A percentile compares a stretch with the other conserved stretches of the same genome.
Conservation (phyloP, 1,140 invertebrate species). For the Centruroides vittatus region DNA sequence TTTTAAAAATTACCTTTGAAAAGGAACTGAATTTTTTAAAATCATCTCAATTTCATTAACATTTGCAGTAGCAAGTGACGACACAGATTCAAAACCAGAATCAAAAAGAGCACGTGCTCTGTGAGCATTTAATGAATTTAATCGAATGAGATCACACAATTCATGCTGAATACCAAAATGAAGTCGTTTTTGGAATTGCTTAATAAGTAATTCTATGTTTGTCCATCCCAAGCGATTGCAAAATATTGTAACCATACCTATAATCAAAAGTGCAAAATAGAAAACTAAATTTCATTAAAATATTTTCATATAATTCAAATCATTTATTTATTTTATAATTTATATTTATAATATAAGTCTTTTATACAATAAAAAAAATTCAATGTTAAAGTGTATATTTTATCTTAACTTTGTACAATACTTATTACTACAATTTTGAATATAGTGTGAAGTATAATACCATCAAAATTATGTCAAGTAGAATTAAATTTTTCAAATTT, state of each 20-base stretch:
- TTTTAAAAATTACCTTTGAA: constrained; percentile 28
- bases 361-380: no score
- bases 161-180: constrained; percentile 89
- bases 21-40: constrained; percentile 61
- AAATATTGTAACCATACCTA: constrained; percentile 56
- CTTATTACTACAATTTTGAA: no score
- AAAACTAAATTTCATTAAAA: no score
- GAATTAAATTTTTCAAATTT: no score
- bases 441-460: no score
- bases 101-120: constrained; percentile 72
- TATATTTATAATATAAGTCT: no score
- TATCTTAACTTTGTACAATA: no score
- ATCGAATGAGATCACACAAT: constrained; percentile 74
- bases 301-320: no score
- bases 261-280: no score
- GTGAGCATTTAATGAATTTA: constrained; percentile 67
- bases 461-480: no score
- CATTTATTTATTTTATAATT: no score
- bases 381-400: no score
- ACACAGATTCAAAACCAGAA: constrained; percentile 60
- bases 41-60: constrained; percentile 53
- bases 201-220: constrained; percentile 72
- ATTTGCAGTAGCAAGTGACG: constrained; percentile 58
- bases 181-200: constrained; percentile 82
- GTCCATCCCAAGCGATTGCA: constrained; percentile 85